Evolutionary conservation across 2,888 invertebrate species (phyloP), one percentile per base, ranked within the genome.

Genomic region (Carabus problematicus): DNA sequence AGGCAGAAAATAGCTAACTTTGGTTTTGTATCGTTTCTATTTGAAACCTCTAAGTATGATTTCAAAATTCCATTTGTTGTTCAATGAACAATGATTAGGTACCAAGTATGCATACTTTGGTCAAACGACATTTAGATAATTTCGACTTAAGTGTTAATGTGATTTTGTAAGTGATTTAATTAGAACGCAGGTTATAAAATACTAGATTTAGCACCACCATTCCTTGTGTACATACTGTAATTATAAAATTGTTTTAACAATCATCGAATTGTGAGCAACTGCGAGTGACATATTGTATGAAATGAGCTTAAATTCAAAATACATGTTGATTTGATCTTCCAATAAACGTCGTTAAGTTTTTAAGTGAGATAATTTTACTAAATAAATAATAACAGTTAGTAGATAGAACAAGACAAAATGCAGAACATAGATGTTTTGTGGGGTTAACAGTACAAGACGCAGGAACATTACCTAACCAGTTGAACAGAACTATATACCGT

Each of bases 291-390:
- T 54, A 47, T 14, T 14, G 19, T 66, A 58, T 67, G 54, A 43
- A 14, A 66, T 54, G 60, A 67, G 67, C 67, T 67, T 60, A 60
- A 60, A 54, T 67, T 40, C 59, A 67, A 39, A 39, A 29, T 19
- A 59, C 54, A 14, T 54, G 67, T 67, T 67, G 11, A 52, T 67
- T 67, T 67, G 67, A 67, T 67, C 67, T 67, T 67, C 67, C 67
- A 67, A 45, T 67, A 67, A 52, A 56, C 52, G 43, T 67, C 29
- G 59, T 67, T 60, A 67, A 60, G 59, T 67, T 56, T 67, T 67
- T n/a, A 55, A 63, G 60, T 60, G 67, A 66, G 14, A 67, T 67
- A 67, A 67, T 67, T 64, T 66, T 67, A 60, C 60, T 42, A 54
- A 47, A 59, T 42, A 59, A 12, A 39, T 59, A 59, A 59, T 59